Evolutionary conservation across 2,113 vertebrate genomes (phyloP).

Genomic region (Kobus ellipsiprymnus): DNA sequence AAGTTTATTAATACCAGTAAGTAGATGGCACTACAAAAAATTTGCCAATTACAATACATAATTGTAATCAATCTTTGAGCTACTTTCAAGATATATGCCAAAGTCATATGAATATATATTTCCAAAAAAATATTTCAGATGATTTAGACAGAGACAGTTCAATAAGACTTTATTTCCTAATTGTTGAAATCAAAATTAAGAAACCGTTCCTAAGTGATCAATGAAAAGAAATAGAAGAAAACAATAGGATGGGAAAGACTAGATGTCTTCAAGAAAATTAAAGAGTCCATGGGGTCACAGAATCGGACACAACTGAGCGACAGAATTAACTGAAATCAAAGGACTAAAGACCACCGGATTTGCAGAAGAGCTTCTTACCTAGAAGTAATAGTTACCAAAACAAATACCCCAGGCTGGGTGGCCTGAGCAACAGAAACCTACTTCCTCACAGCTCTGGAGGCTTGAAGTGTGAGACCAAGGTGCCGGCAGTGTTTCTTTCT

Average conservation of each 20-base stretch:
- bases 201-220: neutral
- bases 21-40: neutral
- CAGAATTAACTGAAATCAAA: neutral
- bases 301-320: fast-evolving
- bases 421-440: neutral
- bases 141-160: neutral
- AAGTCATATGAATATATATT: neutral
- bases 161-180: neutral
- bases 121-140: neutral
- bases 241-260: neutral
- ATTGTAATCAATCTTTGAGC: neutral
- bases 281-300: neutral
- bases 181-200: neutral
- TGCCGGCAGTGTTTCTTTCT: neutral
- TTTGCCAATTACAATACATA: neutral
- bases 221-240: neutral
- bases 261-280: neutral
- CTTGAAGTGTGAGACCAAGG: neutral
- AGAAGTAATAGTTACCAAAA: neutral
- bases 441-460: neutral
- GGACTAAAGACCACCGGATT: neutral
- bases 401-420: neutral
- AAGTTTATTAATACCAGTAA: neutral
- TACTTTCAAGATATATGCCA: neutral
- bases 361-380: neutral